A percentile compares a stretch with the other conserved stretches of the same genome.
Evolutionary conservation across 1,140 invertebrate species (phyloP).

Genomic region (Tetramorium simillimum): DNA sequence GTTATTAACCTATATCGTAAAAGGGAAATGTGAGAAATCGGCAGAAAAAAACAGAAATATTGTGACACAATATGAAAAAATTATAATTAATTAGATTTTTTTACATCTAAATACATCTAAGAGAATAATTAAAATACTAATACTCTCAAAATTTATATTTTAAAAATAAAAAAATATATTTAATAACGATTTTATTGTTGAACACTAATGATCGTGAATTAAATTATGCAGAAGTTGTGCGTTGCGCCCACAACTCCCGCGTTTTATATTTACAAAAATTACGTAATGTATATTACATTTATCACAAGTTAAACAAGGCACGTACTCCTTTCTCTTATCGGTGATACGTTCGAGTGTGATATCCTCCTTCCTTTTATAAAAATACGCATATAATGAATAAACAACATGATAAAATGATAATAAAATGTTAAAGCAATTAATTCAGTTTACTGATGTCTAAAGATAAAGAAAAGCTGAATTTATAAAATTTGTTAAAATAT

Average conservation of each 20-base stretch:
- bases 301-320: background rate
- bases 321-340: background rate
- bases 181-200: background rate
- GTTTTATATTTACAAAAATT: background rate
- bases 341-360: background rate
- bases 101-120: background rate
- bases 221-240: background rate
- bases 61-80: background rate
- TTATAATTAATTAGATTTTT: background rate
- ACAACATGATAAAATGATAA: background rate
- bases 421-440: background rate
- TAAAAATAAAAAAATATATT: background rate
- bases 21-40: slow-evolving; percentile 13
- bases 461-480: background rate
- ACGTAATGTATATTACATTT: background rate
- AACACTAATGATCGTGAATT: background rate
- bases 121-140: background rate
- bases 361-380: background rate
- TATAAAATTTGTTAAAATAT: background rate
- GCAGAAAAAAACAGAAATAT: background rate
- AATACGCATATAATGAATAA: background rate
- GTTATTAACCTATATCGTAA: slow-evolving; percentile 37
- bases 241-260: too few relatives aligned
- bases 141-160: background rate
- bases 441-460: background rate